phyloP scores from a whole-genome alignment of 2,797 vertebrate species.

The Poeciliopsis gracilis region DNA sequence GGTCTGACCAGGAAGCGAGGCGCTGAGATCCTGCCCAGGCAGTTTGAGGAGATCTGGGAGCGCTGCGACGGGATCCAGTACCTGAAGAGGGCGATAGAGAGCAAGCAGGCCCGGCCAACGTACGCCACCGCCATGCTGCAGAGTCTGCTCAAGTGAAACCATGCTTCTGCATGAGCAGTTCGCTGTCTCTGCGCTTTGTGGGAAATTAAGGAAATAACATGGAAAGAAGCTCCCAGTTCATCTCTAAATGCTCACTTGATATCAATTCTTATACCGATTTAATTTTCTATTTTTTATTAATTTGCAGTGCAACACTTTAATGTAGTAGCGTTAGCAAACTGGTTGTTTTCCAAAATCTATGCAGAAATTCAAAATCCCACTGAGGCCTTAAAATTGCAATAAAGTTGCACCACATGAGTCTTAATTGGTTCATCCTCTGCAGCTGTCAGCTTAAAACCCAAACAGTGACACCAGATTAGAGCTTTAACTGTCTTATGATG shows the following conservation, averaged over 20 bases:
- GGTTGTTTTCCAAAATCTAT: conserved; percentile 21
- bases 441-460: conserved; percentile 33
- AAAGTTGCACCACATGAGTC: conserved; percentile 48
- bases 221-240: conserved; percentile 6
- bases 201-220: conserved; percentile 31
- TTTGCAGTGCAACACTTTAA: conserved; percentile 50
- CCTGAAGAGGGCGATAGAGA: conserved; percentile 93
- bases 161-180: not conserved
- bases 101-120: conserved; percentile 94
- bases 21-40: conserved; percentile 93
- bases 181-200: conserved; percentile 11
- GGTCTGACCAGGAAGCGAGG: conserved; percentile 96
- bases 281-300: conserved; percentile 36
- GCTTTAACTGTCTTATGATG: conserved; percentile 2
- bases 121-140: conserved; percentile 98
- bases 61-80: conserved; percentile 97
- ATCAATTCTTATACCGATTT: conserved; percentile 20
- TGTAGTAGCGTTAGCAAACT: conserved; percentile 25
- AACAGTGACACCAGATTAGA: conserved; percentile 12
- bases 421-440: conserved; percentile 38
- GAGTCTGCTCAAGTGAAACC: conserved; percentile 88
- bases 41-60: conserved; percentile 99
- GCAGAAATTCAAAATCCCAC: conserved; percentile 34
- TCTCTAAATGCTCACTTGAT: not conserved
- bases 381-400: conserved; percentile 68